Percentiles rank a stretch among this genome's conserved stretches.
These are phyloP conservation scores for Crossocerus cetratus DNA, from an alignment of 2,888 invertebrate genomes.

Conservation along the genomic window DNA sequence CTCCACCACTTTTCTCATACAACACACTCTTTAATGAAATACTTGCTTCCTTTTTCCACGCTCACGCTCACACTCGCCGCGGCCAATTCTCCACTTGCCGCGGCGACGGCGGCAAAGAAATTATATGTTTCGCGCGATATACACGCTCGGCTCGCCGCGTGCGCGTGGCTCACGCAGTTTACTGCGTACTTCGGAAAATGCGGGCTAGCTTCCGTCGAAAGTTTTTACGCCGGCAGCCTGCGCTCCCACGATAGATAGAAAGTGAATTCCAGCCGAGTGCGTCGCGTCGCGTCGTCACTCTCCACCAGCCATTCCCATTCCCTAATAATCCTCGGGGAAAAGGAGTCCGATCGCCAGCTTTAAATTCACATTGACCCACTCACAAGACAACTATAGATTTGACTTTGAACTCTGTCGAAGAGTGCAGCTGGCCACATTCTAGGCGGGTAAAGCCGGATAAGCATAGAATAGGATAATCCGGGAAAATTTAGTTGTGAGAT, in stretches of 20 bases:
- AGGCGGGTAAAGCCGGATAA: too few species aligned
- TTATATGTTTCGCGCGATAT: conserved; percentile 18
- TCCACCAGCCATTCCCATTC: background rate
- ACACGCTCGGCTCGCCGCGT: background rate
- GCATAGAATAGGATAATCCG: too few species aligned
- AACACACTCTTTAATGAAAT: background rate
- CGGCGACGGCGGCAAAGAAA: conserved; percentile 6
- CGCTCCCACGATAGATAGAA: background rate
- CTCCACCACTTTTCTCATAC: too few species aligned
- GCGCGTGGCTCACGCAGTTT: background rate
- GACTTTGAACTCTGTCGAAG: too few species aligned
- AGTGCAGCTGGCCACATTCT: too few species aligned
- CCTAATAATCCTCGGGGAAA: too few species aligned
- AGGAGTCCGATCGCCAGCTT: too few species aligned
- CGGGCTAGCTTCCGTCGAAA: conserved; percentile 7
- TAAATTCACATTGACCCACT: too few species aligned
- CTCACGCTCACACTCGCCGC: background rate
- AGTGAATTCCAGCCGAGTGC: background rate
- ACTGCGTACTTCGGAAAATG: background rate
- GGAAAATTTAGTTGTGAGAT: too few species aligned
- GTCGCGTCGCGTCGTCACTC: background rate
- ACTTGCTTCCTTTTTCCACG: background rate
- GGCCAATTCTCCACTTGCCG: background rate
- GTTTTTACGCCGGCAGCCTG: background rate
- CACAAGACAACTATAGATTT: too few species aligned